Base-by-base conservation (phyloP, 2,113 vertebrate genomes). In the Coptodon rendalli region DNA sequence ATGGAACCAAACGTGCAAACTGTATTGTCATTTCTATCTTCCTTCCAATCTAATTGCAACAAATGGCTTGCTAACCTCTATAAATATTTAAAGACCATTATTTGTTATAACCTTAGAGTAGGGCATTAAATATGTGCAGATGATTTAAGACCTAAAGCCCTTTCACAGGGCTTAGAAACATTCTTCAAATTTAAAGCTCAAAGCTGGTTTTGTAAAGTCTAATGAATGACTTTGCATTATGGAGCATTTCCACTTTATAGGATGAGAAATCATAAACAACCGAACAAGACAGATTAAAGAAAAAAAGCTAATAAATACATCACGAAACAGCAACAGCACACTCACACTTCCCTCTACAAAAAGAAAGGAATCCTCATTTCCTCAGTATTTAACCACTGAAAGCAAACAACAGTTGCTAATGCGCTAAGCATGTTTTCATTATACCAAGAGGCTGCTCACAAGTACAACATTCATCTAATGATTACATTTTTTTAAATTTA, bases 41-140 rank as follows among this genome's bases (percentile, higher is more conserved):
- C 57, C 85, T 66, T 71, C 87, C 84, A 81, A 13, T 27, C 31
- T 93, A 88, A 93, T 90, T 92, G 83, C 86, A 91, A 90, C 84
- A 91, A 91, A 93, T 88, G 85, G 79, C 83, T 91, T 78, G 27
- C 81, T 85, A 88, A 91, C 90, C 85, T 89, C 83, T 45, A 88
- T 92, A 88, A 93, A 93, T 92, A 91, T 92, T 92, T 92, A 82
- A 91, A 63, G 57, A 83, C 81, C 68, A 73, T 84, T 91, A 86
- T 88, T 84, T 80, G 36, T 89, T 92, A 82, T 66, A 89, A 73
- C 52, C 68, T 87, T 86, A 31, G 52, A 88, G n/a, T 11, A 16
- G 43, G 71, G 76, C 29, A 87, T 87, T 38, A 85, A 85, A 86
- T 73, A 68, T 80, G 63, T 82, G 86, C 45, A 8, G 34, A 43